These are phyloP conservation scores for Lasioglossum morio DNA, from an alignment of 2,888 invertebrate species.

Conservation along the genomic window DNA sequence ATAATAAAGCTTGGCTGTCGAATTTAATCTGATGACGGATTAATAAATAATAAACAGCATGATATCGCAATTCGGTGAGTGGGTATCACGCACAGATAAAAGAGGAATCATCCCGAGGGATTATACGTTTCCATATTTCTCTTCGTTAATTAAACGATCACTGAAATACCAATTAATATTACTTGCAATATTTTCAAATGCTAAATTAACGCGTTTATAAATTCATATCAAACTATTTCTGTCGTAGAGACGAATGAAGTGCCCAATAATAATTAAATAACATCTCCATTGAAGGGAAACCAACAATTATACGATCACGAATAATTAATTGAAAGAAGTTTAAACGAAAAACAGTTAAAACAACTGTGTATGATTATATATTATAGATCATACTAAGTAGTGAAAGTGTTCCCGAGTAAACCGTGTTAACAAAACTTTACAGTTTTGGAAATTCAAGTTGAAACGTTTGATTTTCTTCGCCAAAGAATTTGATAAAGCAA, in stretches of 20 bases:
- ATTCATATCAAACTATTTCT: not conserved
- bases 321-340: not conserved
- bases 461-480: not conserved
- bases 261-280: not conserved
- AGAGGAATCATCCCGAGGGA: constrained; percentile 19
- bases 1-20: constrained; percentile 12
- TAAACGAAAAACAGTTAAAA: no score
- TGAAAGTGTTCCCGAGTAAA: no score
- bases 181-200: not conserved
- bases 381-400: no score
- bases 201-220: not conserved
- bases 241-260: not conserved
- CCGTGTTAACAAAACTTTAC: not conserved
- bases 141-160: constrained; percentile 18
- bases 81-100: constrained; percentile 10
- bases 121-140: constrained; percentile 24
- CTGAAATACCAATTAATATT: constrained; percentile 14
- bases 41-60: constrained; percentile 35
- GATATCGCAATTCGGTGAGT: constrained; percentile 8
- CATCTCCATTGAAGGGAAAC: not conserved
- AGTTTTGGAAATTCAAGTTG: not conserved
- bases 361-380: not conserved
- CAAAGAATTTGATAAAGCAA: no score
- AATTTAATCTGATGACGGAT: constrained; percentile 28
- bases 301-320: not conserved